Percentiles rank a stretch among this genome's conserved stretches.
Evolutionary conservation across 92 coral and sea anemone genomes (phyloP).

Genomic region (Zoanthus sociatus): DNA sequence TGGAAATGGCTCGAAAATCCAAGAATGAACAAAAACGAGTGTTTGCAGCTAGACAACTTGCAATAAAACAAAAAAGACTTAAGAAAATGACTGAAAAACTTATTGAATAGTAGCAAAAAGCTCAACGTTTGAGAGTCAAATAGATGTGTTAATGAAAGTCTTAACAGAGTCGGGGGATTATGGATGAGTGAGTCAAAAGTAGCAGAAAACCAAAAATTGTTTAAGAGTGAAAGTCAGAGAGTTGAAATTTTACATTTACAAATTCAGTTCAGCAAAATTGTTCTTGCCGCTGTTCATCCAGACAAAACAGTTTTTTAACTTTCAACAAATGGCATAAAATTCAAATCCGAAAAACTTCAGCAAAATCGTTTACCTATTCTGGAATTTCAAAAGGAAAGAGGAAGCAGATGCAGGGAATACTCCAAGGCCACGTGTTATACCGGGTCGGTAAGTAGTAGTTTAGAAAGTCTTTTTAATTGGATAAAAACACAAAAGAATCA

Average conservation of each 20-base stretch:
- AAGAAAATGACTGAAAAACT: conserved; percentile 15
- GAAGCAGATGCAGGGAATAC: conserved; percentile 4
- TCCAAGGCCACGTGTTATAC: neutral
- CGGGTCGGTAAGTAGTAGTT: too few relatives aligned
- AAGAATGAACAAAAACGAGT: neutral
- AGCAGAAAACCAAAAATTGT: too few relatives aligned
- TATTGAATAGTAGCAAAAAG: neutral
- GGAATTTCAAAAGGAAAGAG: conserved; percentile 16
- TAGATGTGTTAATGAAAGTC: too few relatives aligned
- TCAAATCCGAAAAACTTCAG: neutral
- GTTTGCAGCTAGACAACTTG: conserved; percentile 18
- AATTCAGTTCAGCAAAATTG: neutral
- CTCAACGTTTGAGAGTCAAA: conserved; percentile 8
- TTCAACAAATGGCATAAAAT: conserved; percentile 6
- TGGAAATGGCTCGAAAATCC: conserved; percentile 16
- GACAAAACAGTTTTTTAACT: neutral
- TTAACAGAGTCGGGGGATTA: too few relatives aligned
- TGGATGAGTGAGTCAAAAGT: too few relatives aligned
- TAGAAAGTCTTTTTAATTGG: too few relatives aligned
- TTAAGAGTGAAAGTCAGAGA: neutral
- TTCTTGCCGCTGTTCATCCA: neutral
- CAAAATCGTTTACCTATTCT: neutral
- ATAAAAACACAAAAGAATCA: too few relatives aligned
- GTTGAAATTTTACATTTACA: conserved; percentile 24
- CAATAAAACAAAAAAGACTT: conserved; percentile 10